phyloP scores from a whole-genome alignment of 2,113 vertebrate genomes.

The Grammomys surdaster region DNA sequence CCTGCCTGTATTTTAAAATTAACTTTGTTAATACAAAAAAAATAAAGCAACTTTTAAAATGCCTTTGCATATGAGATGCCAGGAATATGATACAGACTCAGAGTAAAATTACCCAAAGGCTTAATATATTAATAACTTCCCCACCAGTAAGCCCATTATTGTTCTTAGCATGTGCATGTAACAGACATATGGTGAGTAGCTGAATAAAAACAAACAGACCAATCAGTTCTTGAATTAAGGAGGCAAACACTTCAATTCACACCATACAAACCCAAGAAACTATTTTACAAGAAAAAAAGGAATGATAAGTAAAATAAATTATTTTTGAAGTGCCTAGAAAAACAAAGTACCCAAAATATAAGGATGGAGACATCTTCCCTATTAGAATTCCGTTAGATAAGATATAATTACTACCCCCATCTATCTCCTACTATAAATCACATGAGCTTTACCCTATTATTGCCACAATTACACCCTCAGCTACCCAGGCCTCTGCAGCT shows the following conservation, averaged over 20 bases:
- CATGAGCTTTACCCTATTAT: neutral
- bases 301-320: constrained; percentile 32
- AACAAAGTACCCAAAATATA: neutral
- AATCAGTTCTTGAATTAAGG: constrained; percentile 46
- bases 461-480: neutral
- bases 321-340: neutral
- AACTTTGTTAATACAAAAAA: constrained; percentile 17
- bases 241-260: constrained; percentile 55
- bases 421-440: neutral
- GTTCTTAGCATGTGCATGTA: neutral
- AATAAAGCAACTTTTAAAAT: constrained; percentile 6
- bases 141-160: neutral
- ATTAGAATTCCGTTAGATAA: constrained; percentile 20
- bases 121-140: constrained; percentile 7
- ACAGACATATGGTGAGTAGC: neutral
- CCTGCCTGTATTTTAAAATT: neutral
- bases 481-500: neutral
- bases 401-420: neutral
- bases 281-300: constrained; percentile 1
- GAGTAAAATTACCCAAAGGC: neutral
- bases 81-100: constrained; percentile 7
- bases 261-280: constrained; percentile 19
- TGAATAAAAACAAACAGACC: constrained; percentile 5
- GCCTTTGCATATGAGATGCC: neutral
- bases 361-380: neutral